Conservation (phyloP, 2,113 vertebrate species). For the Nothobranchius furzeri region DNA sequence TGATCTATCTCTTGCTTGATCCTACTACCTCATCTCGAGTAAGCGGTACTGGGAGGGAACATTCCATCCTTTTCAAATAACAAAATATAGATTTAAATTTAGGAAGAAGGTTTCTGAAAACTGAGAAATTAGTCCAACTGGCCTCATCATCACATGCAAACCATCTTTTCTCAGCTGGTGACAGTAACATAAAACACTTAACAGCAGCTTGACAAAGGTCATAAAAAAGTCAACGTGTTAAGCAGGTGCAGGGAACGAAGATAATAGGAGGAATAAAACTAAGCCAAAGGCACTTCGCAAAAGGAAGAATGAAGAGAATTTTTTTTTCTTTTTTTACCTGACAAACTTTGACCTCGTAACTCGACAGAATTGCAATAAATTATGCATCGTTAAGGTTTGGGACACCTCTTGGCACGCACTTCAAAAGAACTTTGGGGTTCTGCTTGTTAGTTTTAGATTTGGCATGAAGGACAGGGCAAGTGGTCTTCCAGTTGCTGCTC, state of each 20-base stretch:
- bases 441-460: slow-evolving; percentile 77
- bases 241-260: slow-evolving; percentile 73
- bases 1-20: too few species aligned
- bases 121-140: slow-evolving; percentile 1
- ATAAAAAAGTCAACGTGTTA: slow-evolving; percentile 75
- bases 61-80: too few species aligned
- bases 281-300: slow-evolving; percentile 19
- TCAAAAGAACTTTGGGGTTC: slow-evolving; percentile 74
- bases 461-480: slow-evolving; percentile 61
- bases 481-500: slow-evolving; percentile 61
- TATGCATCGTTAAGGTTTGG: slow-evolving; percentile 75
- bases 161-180: slow-evolving; percentile 59
- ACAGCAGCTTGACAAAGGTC: slow-evolving; percentile 70
- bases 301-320: slow-evolving; percentile 38
- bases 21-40: too few species aligned
- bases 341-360: slow-evolving; percentile 70
- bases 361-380: slow-evolving; percentile 78
- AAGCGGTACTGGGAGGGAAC: too few species aligned
- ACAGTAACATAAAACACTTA: slow-evolving; percentile 73
- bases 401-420: slow-evolving; percentile 78
- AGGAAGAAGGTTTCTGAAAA: too few species aligned
- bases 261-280: slow-evolving; percentile 36
- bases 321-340: slow-evolving; percentile 45
- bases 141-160: slow-evolving; percentile 40
- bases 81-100: too few species aligned